Evolutionary conservation across 1,140 invertebrate species (phyloP).

Genomic region (Papilio glaucus): DNA sequence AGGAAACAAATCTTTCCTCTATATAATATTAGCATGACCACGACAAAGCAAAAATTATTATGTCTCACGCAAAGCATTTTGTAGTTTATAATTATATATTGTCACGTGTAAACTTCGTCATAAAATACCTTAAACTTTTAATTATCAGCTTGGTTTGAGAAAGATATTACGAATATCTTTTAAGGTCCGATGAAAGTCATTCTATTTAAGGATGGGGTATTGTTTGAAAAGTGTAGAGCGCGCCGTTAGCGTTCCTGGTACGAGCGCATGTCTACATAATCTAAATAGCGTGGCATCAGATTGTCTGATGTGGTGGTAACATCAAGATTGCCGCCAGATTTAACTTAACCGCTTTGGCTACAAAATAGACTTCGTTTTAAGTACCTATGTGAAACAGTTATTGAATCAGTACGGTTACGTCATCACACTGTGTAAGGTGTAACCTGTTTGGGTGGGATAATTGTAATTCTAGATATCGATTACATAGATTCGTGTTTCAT

Average conservation of each 20-base stretch:
- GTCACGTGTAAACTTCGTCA: neutral
- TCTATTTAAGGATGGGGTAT: conserved; percentile 20
- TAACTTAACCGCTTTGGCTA: neutral
- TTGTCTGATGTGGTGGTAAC: conserved; percentile 5
- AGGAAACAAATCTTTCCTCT: no score
- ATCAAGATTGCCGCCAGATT: neutral
- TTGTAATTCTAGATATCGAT: no score
- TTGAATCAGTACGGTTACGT: no score
- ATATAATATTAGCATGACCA: no score
- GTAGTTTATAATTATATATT: neutral
- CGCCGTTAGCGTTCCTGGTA: conserved; percentile 21
- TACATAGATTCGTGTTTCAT: no score
- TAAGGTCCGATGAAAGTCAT: conserved; percentile 15
- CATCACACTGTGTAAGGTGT: no score
- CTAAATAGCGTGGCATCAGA: conserved; percentile 23
- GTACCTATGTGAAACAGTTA: no score
- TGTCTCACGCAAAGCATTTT: neutral
- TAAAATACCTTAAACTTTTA: neutral
- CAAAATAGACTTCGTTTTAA: no score
- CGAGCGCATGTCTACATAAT: conserved; percentile 26
- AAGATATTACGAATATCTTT: neutral
- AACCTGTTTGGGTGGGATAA: no score
- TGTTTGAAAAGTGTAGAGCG: neutral
- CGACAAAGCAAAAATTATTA: neutral
- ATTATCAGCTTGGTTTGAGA: neutral